Evolutionary conservation across 1,140 invertebrate genomes (phyloP), one percentile per base, ranked within the genome.

Genomic region (Aphidius ervi): DNA sequence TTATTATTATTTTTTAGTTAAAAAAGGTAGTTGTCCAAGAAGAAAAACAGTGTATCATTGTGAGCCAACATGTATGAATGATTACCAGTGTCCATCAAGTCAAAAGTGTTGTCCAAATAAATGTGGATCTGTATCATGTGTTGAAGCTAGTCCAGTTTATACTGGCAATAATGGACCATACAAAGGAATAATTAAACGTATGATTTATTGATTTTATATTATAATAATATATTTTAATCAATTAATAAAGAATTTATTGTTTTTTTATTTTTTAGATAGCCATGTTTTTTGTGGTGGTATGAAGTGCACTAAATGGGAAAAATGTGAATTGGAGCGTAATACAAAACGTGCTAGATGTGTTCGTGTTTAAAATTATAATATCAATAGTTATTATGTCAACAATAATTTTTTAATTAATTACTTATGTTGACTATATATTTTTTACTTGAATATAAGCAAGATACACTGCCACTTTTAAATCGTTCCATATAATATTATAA

Each of bases 21-120:
- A 70, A 67, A 53, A 62, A 40, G 82, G 82, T 16, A 79, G 81
- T 62, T 89, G 88, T 70, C 88, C 88, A 6, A 67, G 84, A 2
- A 81, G 81, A 10, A 84, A 82, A 16, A 85, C 85, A 67, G 82
- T 88, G 56, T 80, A 80, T 50, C 82, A 80, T 56, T 89, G 88
- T 67, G 84, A 74, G 48, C 86, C 87, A 3, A 87, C 84, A 69
- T 89, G 88, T 66, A 72, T 81, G 47, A 82, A 85, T 52, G 85
- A 88, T 68, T 83, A 80, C 63, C 83, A 88, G 64, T 89, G 88
- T 73, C 67, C 74, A 48, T 75, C 80, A 63, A 86, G 80, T 65
- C 81, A 84, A 70, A 84, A 84, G 65, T 89, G 88, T 72, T 89
- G 88, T 66, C 79, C 85, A 4, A 89, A 89, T 74, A 75, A 83